Evolutionary conservation across 2,113 vertebrate species (phyloP).

Genomic region (Pituophis catenifer): DNA sequence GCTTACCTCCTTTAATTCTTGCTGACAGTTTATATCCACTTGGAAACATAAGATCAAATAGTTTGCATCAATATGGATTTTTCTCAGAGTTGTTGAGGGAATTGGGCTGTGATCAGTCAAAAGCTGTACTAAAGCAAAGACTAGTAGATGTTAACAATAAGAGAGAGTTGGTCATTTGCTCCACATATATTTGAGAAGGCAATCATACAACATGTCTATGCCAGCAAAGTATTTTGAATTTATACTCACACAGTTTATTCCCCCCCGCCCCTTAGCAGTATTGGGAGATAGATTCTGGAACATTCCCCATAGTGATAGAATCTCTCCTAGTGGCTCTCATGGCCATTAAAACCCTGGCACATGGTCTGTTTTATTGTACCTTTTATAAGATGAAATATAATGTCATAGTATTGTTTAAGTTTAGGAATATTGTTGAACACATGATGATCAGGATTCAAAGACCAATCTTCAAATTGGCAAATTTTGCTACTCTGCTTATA

Average conservation of each 20-base stretch:
- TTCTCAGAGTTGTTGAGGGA: not conserved
- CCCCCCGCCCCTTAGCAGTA: not conserved
- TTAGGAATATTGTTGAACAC: not conserved
- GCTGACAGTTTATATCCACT: not conserved
- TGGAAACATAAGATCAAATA: not conserved
- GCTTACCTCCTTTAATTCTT: not conserved
- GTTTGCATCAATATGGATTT: not conserved
- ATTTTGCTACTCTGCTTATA: not conserved
- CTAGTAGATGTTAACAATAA: not conserved
- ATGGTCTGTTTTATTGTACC: not conserved
- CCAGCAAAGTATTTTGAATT: not conserved
- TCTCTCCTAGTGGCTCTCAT: not conserved
- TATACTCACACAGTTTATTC: not conserved
- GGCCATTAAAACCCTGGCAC: not conserved
- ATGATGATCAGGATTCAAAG: not conserved
- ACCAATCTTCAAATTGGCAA: not conserved
- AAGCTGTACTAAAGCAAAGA: not conserved
- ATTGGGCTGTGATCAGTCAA: not conserved
- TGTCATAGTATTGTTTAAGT: not conserved
- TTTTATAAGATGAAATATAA: not conserved
- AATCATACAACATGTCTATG: not conserved
- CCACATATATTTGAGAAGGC: not conserved
- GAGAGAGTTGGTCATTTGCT: not conserved
- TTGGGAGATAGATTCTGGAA: not conserved
- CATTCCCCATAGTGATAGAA: not conserved